Conservation (phyloP, 2,888 invertebrate species). For the Polia nebulosa region DNA sequence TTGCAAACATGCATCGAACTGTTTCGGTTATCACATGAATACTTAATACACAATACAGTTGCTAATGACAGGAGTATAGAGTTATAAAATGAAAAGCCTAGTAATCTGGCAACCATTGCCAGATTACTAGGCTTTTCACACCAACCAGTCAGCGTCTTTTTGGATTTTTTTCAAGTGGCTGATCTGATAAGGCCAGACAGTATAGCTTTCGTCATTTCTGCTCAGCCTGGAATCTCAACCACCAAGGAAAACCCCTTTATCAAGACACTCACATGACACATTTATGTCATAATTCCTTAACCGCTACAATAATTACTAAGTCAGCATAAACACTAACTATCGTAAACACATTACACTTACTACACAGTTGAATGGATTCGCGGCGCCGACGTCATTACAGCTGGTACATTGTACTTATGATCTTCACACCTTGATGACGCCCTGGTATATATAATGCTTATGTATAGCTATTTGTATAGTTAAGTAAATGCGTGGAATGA, state of each 20-base stretch:
- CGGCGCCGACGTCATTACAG: conserved; percentile 40
- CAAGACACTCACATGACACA: too few relatives aligned
- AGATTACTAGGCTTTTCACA: too few relatives aligned
- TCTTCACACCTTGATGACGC: conserved; percentile 46
- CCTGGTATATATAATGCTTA: conserved; percentile 14
- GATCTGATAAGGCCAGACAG: too few relatives aligned
- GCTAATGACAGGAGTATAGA: not conserved
- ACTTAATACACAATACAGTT: not conserved
- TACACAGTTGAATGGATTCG: conserved; percentile 34
- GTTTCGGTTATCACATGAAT: not conserved
- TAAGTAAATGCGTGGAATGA: not conserved
- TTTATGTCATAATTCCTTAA: not conserved
- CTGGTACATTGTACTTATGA: conserved; percentile 48
- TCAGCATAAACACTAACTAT: conserved; percentile 14
- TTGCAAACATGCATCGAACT: not conserved
- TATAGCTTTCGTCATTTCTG: not conserved
- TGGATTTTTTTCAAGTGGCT: not conserved
- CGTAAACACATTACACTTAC: conserved; percentile 20
- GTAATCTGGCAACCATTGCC: too few relatives aligned
- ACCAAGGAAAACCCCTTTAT: not conserved
- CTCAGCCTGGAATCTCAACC: not conserved
- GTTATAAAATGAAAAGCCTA: not conserved
- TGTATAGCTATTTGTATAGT: conserved; percentile 8
- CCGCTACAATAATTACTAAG: conserved; percentile 20
- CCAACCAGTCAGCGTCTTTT: too few relatives aligned